A percentile compares a stretch with the other conserved stretches of the same genome.
phyloP scores from a whole-genome alignment of 2,113 vertebrate genomes.

The Junco hyemalis region DNA sequence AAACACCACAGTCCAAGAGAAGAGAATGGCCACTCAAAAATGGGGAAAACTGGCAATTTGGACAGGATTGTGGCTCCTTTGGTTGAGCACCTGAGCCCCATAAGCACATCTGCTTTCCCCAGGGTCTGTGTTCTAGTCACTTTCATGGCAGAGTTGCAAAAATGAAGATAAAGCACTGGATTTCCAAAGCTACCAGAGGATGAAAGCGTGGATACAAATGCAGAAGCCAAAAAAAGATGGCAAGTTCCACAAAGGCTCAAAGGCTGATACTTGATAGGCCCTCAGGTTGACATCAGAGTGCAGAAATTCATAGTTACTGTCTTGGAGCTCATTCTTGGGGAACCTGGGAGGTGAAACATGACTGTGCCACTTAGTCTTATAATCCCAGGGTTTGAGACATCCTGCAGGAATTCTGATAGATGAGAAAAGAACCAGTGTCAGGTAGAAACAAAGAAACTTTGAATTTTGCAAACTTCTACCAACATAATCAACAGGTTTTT shows the following conservation, averaged over 20 bases:
- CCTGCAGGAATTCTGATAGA: background rate
- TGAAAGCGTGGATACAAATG: background rate
- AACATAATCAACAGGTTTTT: background rate
- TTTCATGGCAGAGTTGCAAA: background rate
- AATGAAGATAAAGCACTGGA: background rate
- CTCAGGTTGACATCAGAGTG: background rate
- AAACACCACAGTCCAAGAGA: background rate
- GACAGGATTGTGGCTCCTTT: background rate
- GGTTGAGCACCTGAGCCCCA: background rate
- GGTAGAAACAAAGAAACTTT: fast-evolving
- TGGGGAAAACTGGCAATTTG: background rate
- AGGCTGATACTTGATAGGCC: background rate
- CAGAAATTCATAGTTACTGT: background rate
- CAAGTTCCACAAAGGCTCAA: background rate
- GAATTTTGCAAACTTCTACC: background rate
- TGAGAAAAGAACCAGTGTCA: background rate
- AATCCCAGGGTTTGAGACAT: background rate
- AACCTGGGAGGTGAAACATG: background rate
- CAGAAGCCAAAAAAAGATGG: background rate
- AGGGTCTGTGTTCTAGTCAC: background rate
- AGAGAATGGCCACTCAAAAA: background rate
- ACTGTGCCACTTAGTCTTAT: background rate
- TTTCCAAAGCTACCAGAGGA: background rate
- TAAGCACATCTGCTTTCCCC: background rate
- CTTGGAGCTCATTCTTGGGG: background rate